Evolutionary conservation across 2,797 vertebrate genomes (phyloP), one percentile per base, ranked within the genome.

Genomic region (Falco concolor): DNA sequence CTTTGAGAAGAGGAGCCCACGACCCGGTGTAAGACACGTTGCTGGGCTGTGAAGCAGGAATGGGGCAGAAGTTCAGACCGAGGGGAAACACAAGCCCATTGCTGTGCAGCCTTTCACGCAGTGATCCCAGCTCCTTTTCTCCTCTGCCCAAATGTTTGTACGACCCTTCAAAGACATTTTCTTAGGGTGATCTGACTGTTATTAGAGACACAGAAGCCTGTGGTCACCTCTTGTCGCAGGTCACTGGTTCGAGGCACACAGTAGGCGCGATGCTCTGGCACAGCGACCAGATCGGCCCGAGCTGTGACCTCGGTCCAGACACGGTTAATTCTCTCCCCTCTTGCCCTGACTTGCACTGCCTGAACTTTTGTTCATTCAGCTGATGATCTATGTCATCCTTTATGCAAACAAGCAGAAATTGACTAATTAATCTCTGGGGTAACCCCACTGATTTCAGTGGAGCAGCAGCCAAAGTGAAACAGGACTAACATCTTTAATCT

Each of bases 331-430:
- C 74, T 78, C 74, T 90, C 57, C 30, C 64, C 52, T 75, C 88
- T 45, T 70, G 75, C 80, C 88, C 74, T 92, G 82, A 84, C 67
- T 94, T 68, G 86, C 56, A 25, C 85, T 90, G 90, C 90, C 69
- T 95, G 96, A 96, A 96, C 93, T 95, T 87, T 77, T 70, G 74
- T 61, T 94, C 75, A 0, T 95, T 89, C 87, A 84, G 87, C 80
- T 91, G 87, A 93, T 67, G 61, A 89, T 96, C 91, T 89, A 52
- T 95, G 84, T 89, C 95, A 94, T 96, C 69, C 82, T 87, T 89
- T 94, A 96, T 96, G 94, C 95, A 96, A 97, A 97, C 94, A 97
- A 97, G 81, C 57, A 57, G 87, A 93, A 95, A 95, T 60, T 91
- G 89, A 30, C 87, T 90, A 97, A 97, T 96, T 95, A 96, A 96